Evolutionary conservation across 2,113 vertebrate genomes (phyloP), one percentile per base, ranked within the genome.

Genomic region (Trinectes maculatus): DNA sequence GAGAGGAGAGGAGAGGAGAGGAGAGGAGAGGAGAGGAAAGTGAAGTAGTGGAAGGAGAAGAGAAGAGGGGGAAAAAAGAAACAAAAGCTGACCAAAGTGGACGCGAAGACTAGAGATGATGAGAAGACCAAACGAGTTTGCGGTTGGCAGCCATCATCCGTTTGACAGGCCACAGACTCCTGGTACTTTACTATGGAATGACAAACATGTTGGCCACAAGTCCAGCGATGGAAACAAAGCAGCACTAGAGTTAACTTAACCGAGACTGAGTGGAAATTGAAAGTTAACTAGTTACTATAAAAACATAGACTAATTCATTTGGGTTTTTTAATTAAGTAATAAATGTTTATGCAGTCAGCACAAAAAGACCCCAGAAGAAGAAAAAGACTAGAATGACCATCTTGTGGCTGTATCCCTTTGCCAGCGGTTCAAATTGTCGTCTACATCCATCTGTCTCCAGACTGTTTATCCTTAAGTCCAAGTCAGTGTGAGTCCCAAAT

Each of bases 181-280:
- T 66, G 49, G 68, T 82, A 61, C 84, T 83, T 84, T 85, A 87
- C 86, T 85, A 90, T 74, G 86, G 87, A 87, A 89, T 87, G 83
- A 80, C 55, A 89, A 89, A 77, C 76, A 85, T 56, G 80, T 58
- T 54, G 83, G 56, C 78, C 71, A 67, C 78, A 80, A 77, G 78
- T 83, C 70, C 55, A 53, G 72, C 79, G 44, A 71, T 51, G 52
- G 78, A 82, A 64, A 67, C 52, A 47, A 53, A 65, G 64, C 61
- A 42, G 72, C 28, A 55, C 22, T 71, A 56, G 46, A 56, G 33
- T 53, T 25, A 26, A 54, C 51, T 67, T 29, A 52, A 61, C 62
- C 21, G 25, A 71, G 49, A 40, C 42, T 49, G 13, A 18, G 49
- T 28, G 40, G 19, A 33, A 29, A n/a, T 25, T 31, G 25, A 18